Evolutionary conservation across 2,797 vertebrate species (phyloP).

Genomic region (Syngnathus rostellatus): DNA sequence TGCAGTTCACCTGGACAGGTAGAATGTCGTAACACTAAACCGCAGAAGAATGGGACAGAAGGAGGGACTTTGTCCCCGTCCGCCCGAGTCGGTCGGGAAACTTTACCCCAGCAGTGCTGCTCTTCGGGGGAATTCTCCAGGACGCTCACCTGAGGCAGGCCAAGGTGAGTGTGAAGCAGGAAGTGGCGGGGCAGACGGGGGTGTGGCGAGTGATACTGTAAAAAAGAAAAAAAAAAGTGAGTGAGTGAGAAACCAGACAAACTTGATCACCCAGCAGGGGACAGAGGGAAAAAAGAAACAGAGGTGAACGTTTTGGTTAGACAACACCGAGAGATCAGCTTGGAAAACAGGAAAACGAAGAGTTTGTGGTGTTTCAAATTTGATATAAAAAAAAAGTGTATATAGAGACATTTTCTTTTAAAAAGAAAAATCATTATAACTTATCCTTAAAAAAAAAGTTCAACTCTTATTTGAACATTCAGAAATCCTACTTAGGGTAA

Average conservation of each 20-base stretch:
- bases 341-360: not conserved
- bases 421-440: too few relatives aligned
- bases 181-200: constrained; percentile 48
- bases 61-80: constrained; percentile 60
- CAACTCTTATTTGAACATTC: too few relatives aligned
- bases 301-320: not conserved
- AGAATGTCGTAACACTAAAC: constrained; percentile 56
- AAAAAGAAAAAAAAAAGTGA: constrained; percentile 4
- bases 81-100: constrained; percentile 27
- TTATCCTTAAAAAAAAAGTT: too few relatives aligned
- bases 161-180: constrained; percentile 71
- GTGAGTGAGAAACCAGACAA: constrained; percentile 51
- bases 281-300: not conserved
- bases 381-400: too few relatives aligned
- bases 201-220: constrained; percentile 52
- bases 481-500: too few relatives aligned
- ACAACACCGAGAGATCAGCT: not conserved
- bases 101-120: constrained; percentile 13
- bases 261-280: constrained; percentile 54
- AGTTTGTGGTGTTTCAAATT: too few relatives aligned
- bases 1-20: constrained; percentile 63
- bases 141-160: constrained; percentile 43
- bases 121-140: constrained; percentile 27
- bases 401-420: too few relatives aligned
- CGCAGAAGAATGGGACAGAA: constrained; percentile 28